These are phyloP conservation scores for Pocillopora verrucosa DNA, from an alignment of 64 coral and sea anemone genomes.

Conservation along the genomic window DNA sequence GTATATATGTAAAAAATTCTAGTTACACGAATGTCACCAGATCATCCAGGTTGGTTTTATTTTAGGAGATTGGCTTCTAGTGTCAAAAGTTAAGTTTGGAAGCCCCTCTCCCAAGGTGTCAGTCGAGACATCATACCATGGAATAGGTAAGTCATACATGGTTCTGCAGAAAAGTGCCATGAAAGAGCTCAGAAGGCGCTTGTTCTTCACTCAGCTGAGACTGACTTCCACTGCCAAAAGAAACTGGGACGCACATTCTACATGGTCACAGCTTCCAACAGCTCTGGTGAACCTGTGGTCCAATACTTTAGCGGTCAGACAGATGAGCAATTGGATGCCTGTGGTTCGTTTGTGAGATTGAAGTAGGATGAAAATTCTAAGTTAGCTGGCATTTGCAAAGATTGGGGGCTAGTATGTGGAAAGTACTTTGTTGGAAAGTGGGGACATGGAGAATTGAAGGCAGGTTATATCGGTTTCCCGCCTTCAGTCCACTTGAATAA, in stretches of 20 bases:
- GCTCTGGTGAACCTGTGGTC: neutral
- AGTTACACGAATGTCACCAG: too few species aligned
- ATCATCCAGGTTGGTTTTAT: neutral
- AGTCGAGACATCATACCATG: neutral
- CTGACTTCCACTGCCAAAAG: neutral
- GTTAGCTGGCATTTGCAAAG: too few species aligned
- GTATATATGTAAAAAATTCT: too few species aligned
- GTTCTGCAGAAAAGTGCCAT: neutral
- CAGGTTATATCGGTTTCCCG: too few species aligned
- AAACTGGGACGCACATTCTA: neutral
- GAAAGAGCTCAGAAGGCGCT: neutral
- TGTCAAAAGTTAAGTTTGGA: neutral
- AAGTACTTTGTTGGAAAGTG: too few species aligned
- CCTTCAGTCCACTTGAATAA: too few species aligned
- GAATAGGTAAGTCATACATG: neutral
- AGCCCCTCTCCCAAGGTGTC: neutral
- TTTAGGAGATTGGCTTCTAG: neutral
- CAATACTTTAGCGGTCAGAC: neutral
- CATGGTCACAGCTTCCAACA: constrained; percentile 17
- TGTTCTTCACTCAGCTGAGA: neutral
- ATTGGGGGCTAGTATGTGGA: too few species aligned
- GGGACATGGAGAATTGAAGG: too few species aligned
- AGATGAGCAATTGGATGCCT: too few species aligned
- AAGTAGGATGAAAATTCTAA: too few species aligned
- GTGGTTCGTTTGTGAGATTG: too few species aligned